Evolutionary conservation across 2,888 invertebrate genomes (phyloP), one percentile per base, ranked within the genome.

Genomic region (Gibbula magus): DNA sequence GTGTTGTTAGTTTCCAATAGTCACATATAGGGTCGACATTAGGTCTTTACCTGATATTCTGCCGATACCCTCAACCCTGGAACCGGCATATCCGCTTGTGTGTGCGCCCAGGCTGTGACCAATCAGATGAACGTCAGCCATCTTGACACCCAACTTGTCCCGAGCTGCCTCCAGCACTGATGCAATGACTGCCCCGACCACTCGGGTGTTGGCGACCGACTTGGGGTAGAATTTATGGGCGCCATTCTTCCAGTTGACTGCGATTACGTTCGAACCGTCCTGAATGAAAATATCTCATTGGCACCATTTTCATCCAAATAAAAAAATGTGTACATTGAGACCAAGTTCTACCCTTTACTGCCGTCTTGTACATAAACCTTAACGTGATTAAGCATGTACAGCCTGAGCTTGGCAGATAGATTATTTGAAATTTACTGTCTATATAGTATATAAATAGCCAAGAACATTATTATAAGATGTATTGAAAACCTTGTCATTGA

Each of bases 71-170:
- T 81, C 80, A 5, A 91, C 53, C 45, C 85, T 94, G 90, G 96
- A 95, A 5, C 97, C 97, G 0, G 96, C 96, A 91, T 97, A 97
- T 22, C 97, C 97, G 0, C 97, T 96, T 0, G 96, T 96, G 90
- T 97, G 97, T 0, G 97, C 96, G 0, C 97, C 97, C 81, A 97
- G 94, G 82, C 97, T 97, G 93, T 97, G 97, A 0, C 97, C 97
- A 83, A 97, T 96, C 18, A 90, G 83, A 80, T 90, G 89, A 4
- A 88, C 73, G 29, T 73, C 74, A 4, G 74, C 73, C 18, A 82
- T 82, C 13, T 77, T 29, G 10, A 83, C 81, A 4, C 66, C 29
- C 20, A 79, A 80, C 0, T 10, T 32, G 39, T 81, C 53, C 18
- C 79, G 70, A 0, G 88, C 82, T 20, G 78, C 32, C 22, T 75